Percentiles rank a stretch among this genome's conserved stretches.
phyloP scores from a whole-genome alignment of 2,113 vertebrate genomes.

The Myotis brandtii region DNA sequence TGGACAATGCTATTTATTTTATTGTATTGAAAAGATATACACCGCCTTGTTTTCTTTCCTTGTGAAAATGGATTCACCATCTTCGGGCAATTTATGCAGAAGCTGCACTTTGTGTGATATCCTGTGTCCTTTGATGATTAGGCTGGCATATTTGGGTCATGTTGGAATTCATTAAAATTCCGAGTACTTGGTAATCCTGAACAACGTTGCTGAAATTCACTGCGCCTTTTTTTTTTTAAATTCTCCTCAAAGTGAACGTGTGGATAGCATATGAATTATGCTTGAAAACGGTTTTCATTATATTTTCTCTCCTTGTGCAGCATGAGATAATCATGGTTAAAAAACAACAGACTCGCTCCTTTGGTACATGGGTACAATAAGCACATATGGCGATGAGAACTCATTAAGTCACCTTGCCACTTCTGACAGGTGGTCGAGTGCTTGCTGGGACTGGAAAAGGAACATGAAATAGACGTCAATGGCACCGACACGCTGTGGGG shows the following conservation, averaged over 20 bases:
- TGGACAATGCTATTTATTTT: not conserved
- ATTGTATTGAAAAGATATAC: not conserved
- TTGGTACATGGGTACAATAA: slow-evolving; percentile 39
- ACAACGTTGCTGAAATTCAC: slow-evolving; percentile 49
- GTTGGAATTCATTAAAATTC: slow-evolving; percentile 75
- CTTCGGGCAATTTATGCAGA: slow-evolving; percentile 45
- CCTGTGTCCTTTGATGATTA: slow-evolving; percentile 66
- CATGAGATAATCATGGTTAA: slow-evolving; percentile 64
- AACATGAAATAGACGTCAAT: slow-evolving; percentile 92
- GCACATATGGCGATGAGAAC: slow-evolving; percentile 4
- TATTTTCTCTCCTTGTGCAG: slow-evolving; percentile 64
- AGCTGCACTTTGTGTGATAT: slow-evolving; percentile 27
- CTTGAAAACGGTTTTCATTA: slow-evolving; percentile 68
- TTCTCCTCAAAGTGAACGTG: slow-evolving; percentile 58
- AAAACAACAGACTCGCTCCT: slow-evolving; percentile 29
- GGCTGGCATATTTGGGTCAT: slow-evolving; percentile 71
- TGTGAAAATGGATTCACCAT: slow-evolving; percentile 52
- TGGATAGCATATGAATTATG: slow-evolving; percentile 73
- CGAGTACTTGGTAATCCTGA: slow-evolving; percentile 49
- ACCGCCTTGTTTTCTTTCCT: slow-evolving; percentile 11
- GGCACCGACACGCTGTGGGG: slow-evolving; percentile 96
- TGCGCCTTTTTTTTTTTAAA: not conserved
- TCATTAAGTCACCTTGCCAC: slow-evolving; percentile 69
- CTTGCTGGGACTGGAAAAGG: slow-evolving; percentile 91
- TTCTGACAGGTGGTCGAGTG: slow-evolving; percentile 93